These are phyloP conservation scores for Drosophila eugracilis DNA, from an alignment of 1,140 invertebrate species.

Conservation along the genomic window DNA sequence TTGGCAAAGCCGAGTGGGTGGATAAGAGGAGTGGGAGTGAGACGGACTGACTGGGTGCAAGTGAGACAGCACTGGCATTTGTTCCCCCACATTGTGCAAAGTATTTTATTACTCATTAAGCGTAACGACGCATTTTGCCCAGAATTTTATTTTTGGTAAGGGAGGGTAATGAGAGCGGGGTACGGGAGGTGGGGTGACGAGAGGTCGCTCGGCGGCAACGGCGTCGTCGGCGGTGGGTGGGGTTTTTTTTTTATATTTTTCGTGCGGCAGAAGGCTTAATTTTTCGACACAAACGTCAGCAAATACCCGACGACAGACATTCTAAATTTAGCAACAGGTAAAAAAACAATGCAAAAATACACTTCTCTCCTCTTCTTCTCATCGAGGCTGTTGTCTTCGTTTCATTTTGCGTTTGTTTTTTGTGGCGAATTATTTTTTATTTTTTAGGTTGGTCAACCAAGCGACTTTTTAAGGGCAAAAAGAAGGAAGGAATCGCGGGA, in stretches of 20 bases:
- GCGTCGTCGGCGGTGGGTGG: constrained; percentile 17
- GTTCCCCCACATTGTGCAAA: constrained; percentile 59
- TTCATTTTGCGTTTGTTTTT: constrained; percentile 44
- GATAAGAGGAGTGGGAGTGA: constrained; percentile 5
- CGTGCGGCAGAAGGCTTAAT: constrained; percentile 46
- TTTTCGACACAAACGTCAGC: constrained; percentile 74
- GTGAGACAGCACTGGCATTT: constrained; percentile 24
- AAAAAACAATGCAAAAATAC: constrained; percentile 58
- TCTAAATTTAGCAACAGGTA: constrained; percentile 80
- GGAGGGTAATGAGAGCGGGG: constrained; percentile 7
- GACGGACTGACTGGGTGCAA: constrained; percentile 7
- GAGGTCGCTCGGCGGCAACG: neutral
- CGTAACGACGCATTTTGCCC: constrained; percentile 79
- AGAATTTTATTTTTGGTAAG: constrained; percentile 50
- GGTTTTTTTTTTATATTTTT: too few relatives aligned
- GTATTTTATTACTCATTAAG: constrained; percentile 83
- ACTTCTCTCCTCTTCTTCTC: constrained; percentile 17
- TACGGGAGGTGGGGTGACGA: neutral
- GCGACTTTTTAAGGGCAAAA: constrained; percentile 60
- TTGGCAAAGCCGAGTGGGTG: constrained; percentile 47
- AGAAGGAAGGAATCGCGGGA: constrained; percentile 6
- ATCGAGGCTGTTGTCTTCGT: constrained; percentile 14
- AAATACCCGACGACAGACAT: constrained; percentile 65
- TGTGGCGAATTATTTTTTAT: constrained; percentile 5
- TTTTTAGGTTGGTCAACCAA: constrained; percentile 33